Evolutionary conservation across 2,888 invertebrate genomes (phyloP).

Genomic region (Nasonovia ribisnigri): DNA sequence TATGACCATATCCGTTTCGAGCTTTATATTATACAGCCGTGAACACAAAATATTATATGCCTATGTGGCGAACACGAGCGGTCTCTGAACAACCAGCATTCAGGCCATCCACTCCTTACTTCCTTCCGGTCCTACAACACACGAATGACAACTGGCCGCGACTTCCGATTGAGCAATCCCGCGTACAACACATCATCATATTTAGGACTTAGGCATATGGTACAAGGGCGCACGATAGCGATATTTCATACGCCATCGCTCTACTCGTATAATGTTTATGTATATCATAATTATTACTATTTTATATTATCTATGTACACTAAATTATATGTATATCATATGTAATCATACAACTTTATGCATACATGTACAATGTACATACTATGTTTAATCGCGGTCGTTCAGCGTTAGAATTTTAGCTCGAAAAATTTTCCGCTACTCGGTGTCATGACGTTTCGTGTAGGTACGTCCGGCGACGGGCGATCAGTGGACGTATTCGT

Average conservation of each 20-base stretch:
- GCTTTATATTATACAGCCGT: not conserved
- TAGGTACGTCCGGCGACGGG: not conserved
- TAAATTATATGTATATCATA: no score
- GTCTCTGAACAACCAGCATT: not conserved
- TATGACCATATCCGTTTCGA: not conserved
- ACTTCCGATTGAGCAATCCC: not conserved
- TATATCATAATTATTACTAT: no score
- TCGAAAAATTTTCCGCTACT: no score
- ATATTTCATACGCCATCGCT: not conserved
- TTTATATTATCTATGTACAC: no score
- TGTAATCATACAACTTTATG: no score
- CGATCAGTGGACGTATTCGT: conserved; percentile 59
- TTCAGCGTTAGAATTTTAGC: not conserved
- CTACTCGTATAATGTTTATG: not conserved
- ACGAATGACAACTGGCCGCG: not conserved
- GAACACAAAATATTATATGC: not conserved
- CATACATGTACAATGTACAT: not conserved
- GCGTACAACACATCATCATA: not conserved
- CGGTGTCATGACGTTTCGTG: no score
- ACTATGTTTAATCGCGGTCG: not conserved
- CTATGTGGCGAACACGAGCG: no score
- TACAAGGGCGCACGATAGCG: not conserved
- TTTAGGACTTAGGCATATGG: not conserved
- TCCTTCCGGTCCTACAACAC: not conserved
- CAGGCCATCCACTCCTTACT: no score